Percentiles rank a stretch among this genome's conserved stretches.
These are phyloP conservation scores for Liolophura sinensis DNA, from an alignment of 1,140 invertebrate species.

Conservation along the genomic window DNA sequence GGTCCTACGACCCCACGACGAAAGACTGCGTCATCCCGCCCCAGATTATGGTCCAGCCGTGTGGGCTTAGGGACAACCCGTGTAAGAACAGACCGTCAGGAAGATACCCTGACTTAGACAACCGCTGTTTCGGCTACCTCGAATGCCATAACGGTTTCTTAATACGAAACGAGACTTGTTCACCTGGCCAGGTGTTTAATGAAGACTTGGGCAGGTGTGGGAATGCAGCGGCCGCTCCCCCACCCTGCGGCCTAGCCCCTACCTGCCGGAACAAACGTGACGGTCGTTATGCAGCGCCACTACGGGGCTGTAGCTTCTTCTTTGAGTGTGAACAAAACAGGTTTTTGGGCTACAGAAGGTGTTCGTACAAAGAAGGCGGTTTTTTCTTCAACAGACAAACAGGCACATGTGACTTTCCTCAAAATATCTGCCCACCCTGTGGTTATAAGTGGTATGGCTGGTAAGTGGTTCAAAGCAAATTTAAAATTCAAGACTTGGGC, in stretches of 20 bases:
- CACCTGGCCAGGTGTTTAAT: constrained; percentile 19
- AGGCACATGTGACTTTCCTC: constrained; percentile 27
- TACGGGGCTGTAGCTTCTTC: constrained; percentile 26
- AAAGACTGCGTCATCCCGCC: constrained; percentile 25
- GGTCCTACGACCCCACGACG: constrained; percentile 23
- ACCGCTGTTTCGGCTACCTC: constrained; percentile 18
- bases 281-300: constrained; percentile 21
- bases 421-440: constrained; percentile 34
- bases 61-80: constrained; percentile 24
- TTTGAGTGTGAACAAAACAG: constrained; percentile 16
- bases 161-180: constrained; percentile 22
- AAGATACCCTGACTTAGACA: constrained; percentile 16
- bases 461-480: constrained; percentile 1
- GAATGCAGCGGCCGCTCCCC: constrained; percentile 14
- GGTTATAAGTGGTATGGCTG: constrained; percentile 22
- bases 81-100: constrained; percentile 20
- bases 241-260: constrained; percentile 20
- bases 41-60: constrained; percentile 19
- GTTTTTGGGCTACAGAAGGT: constrained; percentile 19
- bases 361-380: constrained; percentile 20
- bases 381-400: constrained; percentile 28
- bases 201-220: constrained; percentile 20
- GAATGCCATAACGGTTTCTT: constrained; percentile 21
- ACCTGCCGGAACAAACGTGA: constrained; percentile 20
- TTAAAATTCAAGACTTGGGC: no score